Conservation (phyloP, 2,888 invertebrate genomes). For the Pasiphila rectangulata region DNA sequence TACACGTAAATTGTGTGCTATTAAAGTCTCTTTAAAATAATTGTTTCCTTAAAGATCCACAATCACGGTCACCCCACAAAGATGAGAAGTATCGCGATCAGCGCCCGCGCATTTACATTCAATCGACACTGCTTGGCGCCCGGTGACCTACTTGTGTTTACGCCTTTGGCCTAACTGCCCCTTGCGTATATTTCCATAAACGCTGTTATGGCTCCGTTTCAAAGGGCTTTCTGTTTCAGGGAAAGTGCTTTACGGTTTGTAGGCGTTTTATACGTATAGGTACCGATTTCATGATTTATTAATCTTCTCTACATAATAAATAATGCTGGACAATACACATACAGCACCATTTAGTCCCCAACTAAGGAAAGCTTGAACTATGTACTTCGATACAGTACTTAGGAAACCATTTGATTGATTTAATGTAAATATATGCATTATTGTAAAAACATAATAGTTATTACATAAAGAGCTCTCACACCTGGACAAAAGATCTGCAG, state of each 20-base stretch:
- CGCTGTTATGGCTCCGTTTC: not conserved
- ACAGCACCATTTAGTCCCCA: too few species aligned
- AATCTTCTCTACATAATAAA: not conserved
- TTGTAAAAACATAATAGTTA: too few species aligned
- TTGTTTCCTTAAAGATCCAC: not conserved
- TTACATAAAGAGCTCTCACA: too few species aligned
- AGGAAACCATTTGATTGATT: too few species aligned
- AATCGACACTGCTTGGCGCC: slow-evolving; percentile 50
- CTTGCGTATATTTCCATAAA: slow-evolving; percentile 25
- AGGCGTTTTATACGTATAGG: not conserved
- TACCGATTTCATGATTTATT: not conserved
- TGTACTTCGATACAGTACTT: too few species aligned
- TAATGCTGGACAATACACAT: too few species aligned
- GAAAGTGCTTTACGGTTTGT: slow-evolving; percentile 4
- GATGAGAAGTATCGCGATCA: slow-evolving; percentile 48
- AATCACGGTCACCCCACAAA: slow-evolving; percentile 39
- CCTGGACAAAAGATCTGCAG: too few species aligned
- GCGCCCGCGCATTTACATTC: slow-evolving; percentile 70
- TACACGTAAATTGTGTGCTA: too few species aligned
- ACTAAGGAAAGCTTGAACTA: too few species aligned
- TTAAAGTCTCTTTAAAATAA: too few species aligned
- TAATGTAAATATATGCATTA: too few species aligned
- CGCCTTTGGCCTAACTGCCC: slow-evolving; percentile 30
- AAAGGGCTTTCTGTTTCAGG: slow-evolving; percentile 5
- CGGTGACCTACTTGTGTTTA: slow-evolving; percentile 57